These are phyloP conservation scores for Dendrolimus houi DNA, from an alignment of 2,888 invertebrate species.

Conservation along the genomic window DNA sequence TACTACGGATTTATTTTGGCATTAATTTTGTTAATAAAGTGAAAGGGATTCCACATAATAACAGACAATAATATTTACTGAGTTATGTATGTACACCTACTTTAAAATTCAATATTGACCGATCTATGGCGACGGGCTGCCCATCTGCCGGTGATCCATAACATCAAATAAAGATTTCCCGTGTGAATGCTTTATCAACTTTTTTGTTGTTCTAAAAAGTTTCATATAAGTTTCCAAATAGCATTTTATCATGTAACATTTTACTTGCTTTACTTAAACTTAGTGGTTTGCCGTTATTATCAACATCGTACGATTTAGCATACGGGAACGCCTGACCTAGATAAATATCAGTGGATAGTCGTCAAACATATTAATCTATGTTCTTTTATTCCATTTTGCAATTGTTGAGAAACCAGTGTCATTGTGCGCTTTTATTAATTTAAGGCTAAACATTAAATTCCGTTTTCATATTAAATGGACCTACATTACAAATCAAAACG, in stretches of 20 bases:
- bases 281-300: too few species aligned
- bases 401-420: background rate
- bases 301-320: background rate
- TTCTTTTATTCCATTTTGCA: background rate
- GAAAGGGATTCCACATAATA: too few species aligned
- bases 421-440: background rate
- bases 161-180: conserved; percentile 44
- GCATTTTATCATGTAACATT: too few species aligned
- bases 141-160: conserved; percentile 26
- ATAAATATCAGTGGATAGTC: background rate
- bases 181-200: conserved; percentile 29
- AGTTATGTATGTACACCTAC: conserved; percentile 21
- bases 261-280: too few species aligned
- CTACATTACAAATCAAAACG: too few species aligned
- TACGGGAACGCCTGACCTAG: background rate
- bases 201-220: too few species aligned
- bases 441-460: too few species aligned
- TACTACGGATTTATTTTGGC: too few species aligned
- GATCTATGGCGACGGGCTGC: conserved; percentile 22
- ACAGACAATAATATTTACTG: conserved; percentile 12
- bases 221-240: too few species aligned
- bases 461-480: too few species aligned
- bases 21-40: too few species aligned
- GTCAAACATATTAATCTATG: background rate
- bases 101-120: conserved; percentile 43